Conservation (phyloP, 2,888 invertebrate species). For the Lysandra bellargus region DNA sequence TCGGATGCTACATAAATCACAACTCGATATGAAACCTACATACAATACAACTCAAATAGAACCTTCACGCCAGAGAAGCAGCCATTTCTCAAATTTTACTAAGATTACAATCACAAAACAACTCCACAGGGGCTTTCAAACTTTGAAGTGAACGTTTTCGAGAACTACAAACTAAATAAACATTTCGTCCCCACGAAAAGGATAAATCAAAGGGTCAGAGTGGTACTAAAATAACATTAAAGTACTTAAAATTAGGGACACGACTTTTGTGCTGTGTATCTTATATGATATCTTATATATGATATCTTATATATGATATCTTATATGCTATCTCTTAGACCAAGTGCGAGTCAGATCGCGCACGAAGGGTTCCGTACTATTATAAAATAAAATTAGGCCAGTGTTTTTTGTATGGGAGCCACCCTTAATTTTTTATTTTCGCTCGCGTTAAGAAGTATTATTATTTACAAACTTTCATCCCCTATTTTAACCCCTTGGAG, state of each 20-base stretch:
- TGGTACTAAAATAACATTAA: background rate
- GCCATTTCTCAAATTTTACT: background rate
- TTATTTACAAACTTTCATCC: too few species aligned
- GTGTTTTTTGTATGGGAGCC: too few species aligned
- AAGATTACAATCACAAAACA: slow-evolving; percentile 1
- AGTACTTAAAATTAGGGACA: background rate
- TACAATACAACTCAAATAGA: background rate
- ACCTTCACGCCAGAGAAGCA: background rate
- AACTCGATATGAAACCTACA: background rate
- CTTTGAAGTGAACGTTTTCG: slow-evolving; percentile 27
- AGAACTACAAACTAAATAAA: slow-evolving; percentile 19
- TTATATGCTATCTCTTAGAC: too few species aligned
- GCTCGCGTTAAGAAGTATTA: too few species aligned
- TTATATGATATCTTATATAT: too few species aligned
- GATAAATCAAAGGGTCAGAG: slow-evolving; percentile 7
- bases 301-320: too few species aligned
- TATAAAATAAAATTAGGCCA: too few species aligned
- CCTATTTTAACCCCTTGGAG: too few species aligned
- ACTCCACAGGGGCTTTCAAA: background rate
- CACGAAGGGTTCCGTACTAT: too few species aligned
- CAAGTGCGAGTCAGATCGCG: too few species aligned
- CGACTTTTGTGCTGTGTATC: background rate
- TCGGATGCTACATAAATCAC: background rate
- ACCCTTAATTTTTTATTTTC: too few species aligned
- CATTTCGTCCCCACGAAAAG: slow-evolving; percentile 6